These are phyloP conservation scores for Nycteola revayana DNA, from an alignment of 2,888 invertebrate genomes.

Conservation along the genomic window DNA sequence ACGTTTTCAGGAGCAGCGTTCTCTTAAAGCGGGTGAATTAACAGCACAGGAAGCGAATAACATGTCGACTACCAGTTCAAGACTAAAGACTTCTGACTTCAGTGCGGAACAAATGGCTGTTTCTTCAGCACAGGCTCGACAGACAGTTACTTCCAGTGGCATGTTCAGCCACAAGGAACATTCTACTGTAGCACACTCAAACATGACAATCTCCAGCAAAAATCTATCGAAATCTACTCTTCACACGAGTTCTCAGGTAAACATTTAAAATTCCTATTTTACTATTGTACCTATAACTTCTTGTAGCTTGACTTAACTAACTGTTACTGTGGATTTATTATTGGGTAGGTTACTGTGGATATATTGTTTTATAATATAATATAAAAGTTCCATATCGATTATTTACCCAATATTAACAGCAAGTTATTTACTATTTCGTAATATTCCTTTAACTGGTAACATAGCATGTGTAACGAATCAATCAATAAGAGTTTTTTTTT, in stretches of 20 bases:
- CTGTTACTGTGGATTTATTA: no score
- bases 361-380: no score
- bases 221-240: slow-evolving; percentile 85
- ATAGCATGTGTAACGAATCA: no score
- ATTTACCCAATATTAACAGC: no score
- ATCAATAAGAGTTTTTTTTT: no score
- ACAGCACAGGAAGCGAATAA: slow-evolving; percentile 93
- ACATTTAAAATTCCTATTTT: no score
- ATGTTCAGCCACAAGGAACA: slow-evolving; percentile 88
- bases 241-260: slow-evolving; percentile 77
- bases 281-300: no score
- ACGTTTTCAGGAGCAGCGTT: slow-evolving; percentile 88
- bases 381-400: no score
- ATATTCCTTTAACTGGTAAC: no score
- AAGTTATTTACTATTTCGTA: no score
- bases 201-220: slow-evolving; percentile 89
- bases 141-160: slow-evolving; percentile 90
- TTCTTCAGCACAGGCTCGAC: slow-evolving; percentile 89
- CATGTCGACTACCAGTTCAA: slow-evolving; percentile 91
- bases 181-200: slow-evolving; percentile 89
- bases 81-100: slow-evolving; percentile 92
- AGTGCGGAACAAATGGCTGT: slow-evolving; percentile 91
- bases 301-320: no score
- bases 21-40: slow-evolving; percentile 91
- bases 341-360: no score